Conservation (phyloP, 2,888 invertebrate species). For the Leptopterna dolabrata region DNA sequence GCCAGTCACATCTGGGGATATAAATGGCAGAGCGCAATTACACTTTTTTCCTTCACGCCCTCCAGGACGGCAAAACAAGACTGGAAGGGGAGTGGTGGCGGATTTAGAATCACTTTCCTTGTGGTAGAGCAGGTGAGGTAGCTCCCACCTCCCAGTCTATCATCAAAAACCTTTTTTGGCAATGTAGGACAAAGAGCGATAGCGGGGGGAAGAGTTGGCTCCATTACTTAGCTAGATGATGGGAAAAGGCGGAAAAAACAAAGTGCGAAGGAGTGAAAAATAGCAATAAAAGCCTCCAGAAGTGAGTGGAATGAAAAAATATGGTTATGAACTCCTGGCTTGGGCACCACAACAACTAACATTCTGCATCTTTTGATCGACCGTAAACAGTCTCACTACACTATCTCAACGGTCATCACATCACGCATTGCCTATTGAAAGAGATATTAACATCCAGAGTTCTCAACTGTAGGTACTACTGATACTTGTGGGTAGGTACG, state of each 20-base stretch:
- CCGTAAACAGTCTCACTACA: too few relatives aligned
- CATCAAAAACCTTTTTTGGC: conserved; percentile 23
- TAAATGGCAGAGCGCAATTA: conserved; percentile 34
- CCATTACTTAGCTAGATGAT: conserved; percentile 43
- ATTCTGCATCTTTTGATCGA: too few relatives aligned
- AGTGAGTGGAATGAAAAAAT: conserved; percentile 32
- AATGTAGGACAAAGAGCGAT: background rate
- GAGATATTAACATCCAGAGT: too few relatives aligned
- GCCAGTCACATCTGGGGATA: conserved; percentile 31
- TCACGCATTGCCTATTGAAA: too few relatives aligned
- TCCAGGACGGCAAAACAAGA: background rate
- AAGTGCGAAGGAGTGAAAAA: conserved; percentile 1
- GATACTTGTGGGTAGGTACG: too few relatives aligned
- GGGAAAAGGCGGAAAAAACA: background rate
- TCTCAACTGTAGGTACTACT: too few relatives aligned
- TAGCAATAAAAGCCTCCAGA: conserved; percentile 19
- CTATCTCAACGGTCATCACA: too few relatives aligned
- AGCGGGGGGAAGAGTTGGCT: background rate
- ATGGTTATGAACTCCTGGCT: conserved; percentile 28
- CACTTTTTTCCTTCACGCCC: conserved; percentile 22
- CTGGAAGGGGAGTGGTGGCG: background rate
- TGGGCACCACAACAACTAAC: background rate
- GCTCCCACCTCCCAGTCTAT: background rate
- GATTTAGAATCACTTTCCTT: conserved; percentile 38
- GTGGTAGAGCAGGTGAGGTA: background rate